Evolutionary conservation across 64 coral and sea anemone genomes (phyloP).

Genomic region (Stichodactyla helianthus): DNA sequence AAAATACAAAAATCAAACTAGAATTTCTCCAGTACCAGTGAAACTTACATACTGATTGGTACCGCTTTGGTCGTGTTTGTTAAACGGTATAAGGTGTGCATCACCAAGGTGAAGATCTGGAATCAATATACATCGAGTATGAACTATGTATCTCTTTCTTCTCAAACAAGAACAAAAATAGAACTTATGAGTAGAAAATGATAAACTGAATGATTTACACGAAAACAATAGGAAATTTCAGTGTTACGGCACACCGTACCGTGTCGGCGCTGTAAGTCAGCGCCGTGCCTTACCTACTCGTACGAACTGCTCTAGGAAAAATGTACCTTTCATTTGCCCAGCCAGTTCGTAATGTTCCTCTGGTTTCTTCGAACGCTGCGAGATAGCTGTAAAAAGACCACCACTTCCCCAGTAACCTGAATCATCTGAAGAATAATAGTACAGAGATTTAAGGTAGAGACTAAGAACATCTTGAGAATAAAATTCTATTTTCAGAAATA

Average conservation of each 20-base stretch:
- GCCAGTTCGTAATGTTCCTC: constrained; percentile 72
- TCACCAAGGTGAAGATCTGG: constrained; percentile 73
- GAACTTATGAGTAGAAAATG: no score
- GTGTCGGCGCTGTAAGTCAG: no score
- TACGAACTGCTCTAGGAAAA: not conserved
- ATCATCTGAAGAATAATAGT: constrained; percentile 47
- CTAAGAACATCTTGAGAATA: not conserved
- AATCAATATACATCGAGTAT: not conserved
- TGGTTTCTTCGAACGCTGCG: constrained; percentile 49
- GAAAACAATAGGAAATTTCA: no score
- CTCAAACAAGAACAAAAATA: not conserved
- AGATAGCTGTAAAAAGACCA: constrained; percentile 73
- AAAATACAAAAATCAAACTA: not conserved
- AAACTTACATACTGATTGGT: constrained; percentile 50
- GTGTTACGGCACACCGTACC: no score
- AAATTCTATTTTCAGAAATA: no score
- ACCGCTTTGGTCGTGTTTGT: constrained; percentile 21
- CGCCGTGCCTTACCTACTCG: no score
- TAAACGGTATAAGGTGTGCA: constrained; percentile 53
- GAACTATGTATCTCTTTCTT: not conserved
- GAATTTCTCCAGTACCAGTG: no score
- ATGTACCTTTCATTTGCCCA: constrained; percentile 70
- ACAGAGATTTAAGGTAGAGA: not conserved
- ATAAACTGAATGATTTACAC: no score
- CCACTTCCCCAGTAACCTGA: constrained; percentile 83